These are phyloP conservation scores for Trissolcus basalis DNA, from an alignment of 1,140 invertebrate species.

Conservation along the genomic window DNA sequence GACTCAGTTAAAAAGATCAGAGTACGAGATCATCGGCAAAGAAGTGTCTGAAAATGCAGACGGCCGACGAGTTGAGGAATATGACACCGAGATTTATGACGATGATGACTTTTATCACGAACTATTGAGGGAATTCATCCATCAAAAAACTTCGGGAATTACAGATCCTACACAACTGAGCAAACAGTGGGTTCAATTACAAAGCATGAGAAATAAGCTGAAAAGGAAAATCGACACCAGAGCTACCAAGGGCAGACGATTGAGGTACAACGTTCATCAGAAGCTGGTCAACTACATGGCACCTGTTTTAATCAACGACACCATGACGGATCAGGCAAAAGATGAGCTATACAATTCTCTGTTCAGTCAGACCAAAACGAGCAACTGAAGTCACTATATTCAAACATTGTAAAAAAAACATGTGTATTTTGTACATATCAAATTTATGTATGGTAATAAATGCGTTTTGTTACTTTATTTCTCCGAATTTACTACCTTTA, in stretches of 20 bases:
- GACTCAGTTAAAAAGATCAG: slow-evolving; percentile 87
- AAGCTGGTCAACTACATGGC: slow-evolving; percentile 97
- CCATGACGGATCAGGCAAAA: slow-evolving; percentile 86
- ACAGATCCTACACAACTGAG: slow-evolving; percentile 88
- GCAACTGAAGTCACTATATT: too few species aligned
- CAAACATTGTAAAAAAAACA: too few species aligned
- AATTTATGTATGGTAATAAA: too few species aligned
- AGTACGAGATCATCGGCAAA: slow-evolving; percentile 85
- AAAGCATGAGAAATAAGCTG: slow-evolving; percentile 92
- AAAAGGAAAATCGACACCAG: slow-evolving; percentile 93
- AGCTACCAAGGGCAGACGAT: slow-evolving; percentile 93
- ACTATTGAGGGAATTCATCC: slow-evolving; percentile 92
- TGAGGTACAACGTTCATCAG: slow-evolving; percentile 92
- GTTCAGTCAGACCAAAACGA: slow-evolving; percentile 79
- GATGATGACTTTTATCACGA: slow-evolving; percentile 98
- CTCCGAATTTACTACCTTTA: too few species aligned
- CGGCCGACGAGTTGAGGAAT: slow-evolving; percentile 78
- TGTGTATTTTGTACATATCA: too few species aligned
- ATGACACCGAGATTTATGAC: slow-evolving; percentile 93
- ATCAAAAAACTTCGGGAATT: slow-evolving; percentile 88
- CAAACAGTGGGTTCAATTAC: slow-evolving; percentile 92
- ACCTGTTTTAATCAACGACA: slow-evolving; percentile 80
- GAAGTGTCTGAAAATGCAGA: slow-evolving; percentile 62
- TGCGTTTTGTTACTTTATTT: too few species aligned
- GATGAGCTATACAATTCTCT: slow-evolving; percentile 89